Percentiles rank a stretch among this genome's conserved stretches.
phyloP scores from a whole-genome alignment of 2,888 invertebrate species.

The Melinopterus prodromus region DNA sequence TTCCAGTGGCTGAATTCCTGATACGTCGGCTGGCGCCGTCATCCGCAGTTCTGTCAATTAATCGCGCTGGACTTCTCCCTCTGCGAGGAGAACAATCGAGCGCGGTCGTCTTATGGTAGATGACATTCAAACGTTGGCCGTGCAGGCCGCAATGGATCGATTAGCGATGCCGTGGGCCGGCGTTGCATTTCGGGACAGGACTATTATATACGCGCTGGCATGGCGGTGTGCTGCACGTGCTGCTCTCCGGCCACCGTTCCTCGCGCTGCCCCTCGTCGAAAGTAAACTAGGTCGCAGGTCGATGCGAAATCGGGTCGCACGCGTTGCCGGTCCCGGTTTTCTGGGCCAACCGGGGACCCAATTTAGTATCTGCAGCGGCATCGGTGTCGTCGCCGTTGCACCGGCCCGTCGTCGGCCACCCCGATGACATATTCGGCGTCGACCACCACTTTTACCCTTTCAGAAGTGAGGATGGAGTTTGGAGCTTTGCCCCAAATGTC shows the following conservation, averaged over 20 bases:
- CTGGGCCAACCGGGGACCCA: constrained; percentile 43
- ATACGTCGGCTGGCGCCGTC: too few species aligned
- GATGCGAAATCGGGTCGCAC: constrained; percentile 43
- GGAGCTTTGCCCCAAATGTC: too few species aligned
- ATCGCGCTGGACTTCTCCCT: too few species aligned
- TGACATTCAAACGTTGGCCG: neutral
- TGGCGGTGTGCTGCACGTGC: constrained; percentile 34
- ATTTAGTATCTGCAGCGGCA: constrained; percentile 32
- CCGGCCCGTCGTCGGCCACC: neutral
- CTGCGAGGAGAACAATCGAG: too few species aligned
- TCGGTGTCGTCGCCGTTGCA: constrained; percentile 12
- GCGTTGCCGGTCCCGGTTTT: constrained; percentile 46
- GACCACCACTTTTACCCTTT: neutral
- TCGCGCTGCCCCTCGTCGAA: constrained; percentile 32
- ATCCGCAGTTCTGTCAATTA: too few species aligned
- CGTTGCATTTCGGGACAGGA: constrained; percentile 20
- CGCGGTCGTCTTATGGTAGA: neutral
- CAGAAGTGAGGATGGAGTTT: neutral
- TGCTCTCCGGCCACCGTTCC: constrained; percentile 18
- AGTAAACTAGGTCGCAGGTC: constrained; percentile 46
- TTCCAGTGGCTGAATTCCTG: too few species aligned
- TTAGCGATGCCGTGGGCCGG: neutral
- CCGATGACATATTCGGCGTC: neutral
- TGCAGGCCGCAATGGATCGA: neutral
- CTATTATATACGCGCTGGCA: neutral